Evolutionary conservation across 2,797 vertebrate species (phyloP), one percentile per base, ranked within the genome.

Genomic region (Craterocephalus amniculus): DNA sequence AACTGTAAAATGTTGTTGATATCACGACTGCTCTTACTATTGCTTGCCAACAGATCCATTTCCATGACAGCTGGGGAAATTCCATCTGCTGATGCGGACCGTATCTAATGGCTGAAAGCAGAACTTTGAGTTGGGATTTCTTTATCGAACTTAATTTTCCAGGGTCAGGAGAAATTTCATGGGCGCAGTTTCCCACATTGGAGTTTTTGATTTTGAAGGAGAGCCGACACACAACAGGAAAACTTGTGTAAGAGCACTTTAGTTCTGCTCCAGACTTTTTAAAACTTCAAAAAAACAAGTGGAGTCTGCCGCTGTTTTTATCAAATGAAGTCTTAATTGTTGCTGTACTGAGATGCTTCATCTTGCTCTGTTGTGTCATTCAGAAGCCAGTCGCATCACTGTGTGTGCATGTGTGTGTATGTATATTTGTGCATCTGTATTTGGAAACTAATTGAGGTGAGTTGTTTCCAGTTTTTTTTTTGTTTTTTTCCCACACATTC

Each of bases 281-380:
- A 32, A 7, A 51, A 72, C 72, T 43, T 72, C 48, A 40, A 4
- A 22, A 29, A 56, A 24, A 38, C 58, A 48, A 34, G 52, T 45
- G 58, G 56, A 63, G 9, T 77, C 43, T 62, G 20, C 40, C 63
- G 69, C 57, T 48, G 75, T 24, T 27, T 64, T 76, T 43, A 62
- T 75, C 75, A 69, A 63, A 63, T 55, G 13, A 4, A 79, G 80
- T 90, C 84, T 88, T 88, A 83, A 71, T 74, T 62, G 57, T 76
- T 57, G 45, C 76, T 63, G 62, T 3, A 38, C 79, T 83, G 58
- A 75, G 74, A 71, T 57, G 45, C 58, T 87, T 75, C 61, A 81
- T 20, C 58, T 56, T 36, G 27, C 36, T 58, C 26, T 59, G 69
- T 86, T 79, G 71, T 72, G 58, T 70, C 72, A 63, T 45, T 63